Percentiles rank a stretch among this genome's conserved stretches.
Evolutionary conservation across 2,888 invertebrate species (phyloP).

Genomic region (Lepidocyrtinus sp.): DNA sequence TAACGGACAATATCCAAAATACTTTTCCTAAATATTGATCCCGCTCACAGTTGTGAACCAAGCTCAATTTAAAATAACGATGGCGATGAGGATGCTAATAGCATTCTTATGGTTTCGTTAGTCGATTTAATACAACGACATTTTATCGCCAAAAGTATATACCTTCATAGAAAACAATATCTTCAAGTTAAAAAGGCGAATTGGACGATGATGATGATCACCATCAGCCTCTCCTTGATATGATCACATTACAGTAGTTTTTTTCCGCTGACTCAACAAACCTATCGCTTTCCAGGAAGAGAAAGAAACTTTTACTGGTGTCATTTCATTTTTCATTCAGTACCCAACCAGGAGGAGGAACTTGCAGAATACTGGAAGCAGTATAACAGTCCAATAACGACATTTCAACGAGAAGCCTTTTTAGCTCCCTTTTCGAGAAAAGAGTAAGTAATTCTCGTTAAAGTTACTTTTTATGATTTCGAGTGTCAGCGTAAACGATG

Average conservation of each 20-base stretch:
- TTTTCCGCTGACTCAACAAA: constrained; percentile 42
- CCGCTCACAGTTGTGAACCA: neutral
- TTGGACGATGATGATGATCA: constrained; percentile 40
- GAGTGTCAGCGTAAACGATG: neutral
- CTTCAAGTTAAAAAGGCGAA: constrained; percentile 10
- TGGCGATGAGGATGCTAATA: constrained; percentile 7
- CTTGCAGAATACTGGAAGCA: too few species aligned
- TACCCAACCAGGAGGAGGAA: constrained; percentile 8
- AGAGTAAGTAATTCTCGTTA: neutral
- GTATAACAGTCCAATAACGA: too few species aligned
- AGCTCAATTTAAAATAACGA: constrained; percentile 34
- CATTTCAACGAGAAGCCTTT: neutral
- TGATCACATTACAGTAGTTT: constrained; percentile 37
- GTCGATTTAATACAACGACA: constrained; percentile 20
- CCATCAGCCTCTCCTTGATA: neutral
- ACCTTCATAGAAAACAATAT: constrained; percentile 17
- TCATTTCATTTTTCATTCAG: constrained; percentile 42
- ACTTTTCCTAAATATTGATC: neutral
- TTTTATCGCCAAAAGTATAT: constrained; percentile 15
- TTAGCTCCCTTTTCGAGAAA: neutral
- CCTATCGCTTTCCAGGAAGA: constrained; percentile 5
- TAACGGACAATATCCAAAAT: too few species aligned
- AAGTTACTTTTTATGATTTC: neutral
- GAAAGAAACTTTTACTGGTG: constrained; percentile 32
- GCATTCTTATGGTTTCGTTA: neutral